A percentile compares a stretch with the other conserved stretches of the same genome.
Evolutionary conservation across 2,797 vertebrate genomes (phyloP).

Genomic region (Lagocephalus sceleratus): DNA sequence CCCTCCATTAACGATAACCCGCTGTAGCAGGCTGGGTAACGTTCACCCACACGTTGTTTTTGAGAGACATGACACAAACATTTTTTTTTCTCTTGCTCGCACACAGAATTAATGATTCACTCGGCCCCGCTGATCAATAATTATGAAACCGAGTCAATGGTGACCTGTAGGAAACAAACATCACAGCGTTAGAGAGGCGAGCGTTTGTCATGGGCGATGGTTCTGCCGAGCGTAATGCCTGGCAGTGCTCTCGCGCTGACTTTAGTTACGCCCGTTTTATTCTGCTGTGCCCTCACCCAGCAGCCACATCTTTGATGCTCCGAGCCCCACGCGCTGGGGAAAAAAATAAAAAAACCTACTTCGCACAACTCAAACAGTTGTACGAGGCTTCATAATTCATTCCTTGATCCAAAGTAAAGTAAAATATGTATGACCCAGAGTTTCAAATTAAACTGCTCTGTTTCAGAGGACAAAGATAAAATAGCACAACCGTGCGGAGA

Average conservation of each 20-base stretch:
- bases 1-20: slow-evolving; percentile 4
- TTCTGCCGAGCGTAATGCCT: too few species aligned
- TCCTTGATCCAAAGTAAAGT: slow-evolving; percentile 7
- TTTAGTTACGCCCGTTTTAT: slow-evolving; percentile 35
- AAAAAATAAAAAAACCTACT: slow-evolving; percentile 6
- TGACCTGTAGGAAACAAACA: slow-evolving; percentile 22
- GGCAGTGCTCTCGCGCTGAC: not conserved
- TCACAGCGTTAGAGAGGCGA: too few species aligned
- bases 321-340: slow-evolving; percentile 5
- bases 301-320: not conserved
- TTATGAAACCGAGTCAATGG: slow-evolving; percentile 31
- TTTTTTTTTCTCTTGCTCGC: slow-evolving; percentile 10
- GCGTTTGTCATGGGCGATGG: too few species aligned
- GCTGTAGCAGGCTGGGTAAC: not conserved
- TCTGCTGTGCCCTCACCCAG: not conserved
- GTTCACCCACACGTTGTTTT: too few species aligned
- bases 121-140: slow-evolving; percentile 49
- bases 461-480: not conserved
- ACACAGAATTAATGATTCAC: slow-evolving; percentile 24
- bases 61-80: slow-evolving; percentile 6
- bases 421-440: slow-evolving; percentile 13
- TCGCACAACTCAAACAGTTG: not conserved
- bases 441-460: not conserved
- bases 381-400: slow-evolving; percentile 5
- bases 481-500: too few species aligned